A percentile compares a stretch with the other conserved stretches of the same genome.
Evolutionary conservation across 2,113 vertebrate genomes (phyloP).

Genomic region (Catagonus wagneri): DNA sequence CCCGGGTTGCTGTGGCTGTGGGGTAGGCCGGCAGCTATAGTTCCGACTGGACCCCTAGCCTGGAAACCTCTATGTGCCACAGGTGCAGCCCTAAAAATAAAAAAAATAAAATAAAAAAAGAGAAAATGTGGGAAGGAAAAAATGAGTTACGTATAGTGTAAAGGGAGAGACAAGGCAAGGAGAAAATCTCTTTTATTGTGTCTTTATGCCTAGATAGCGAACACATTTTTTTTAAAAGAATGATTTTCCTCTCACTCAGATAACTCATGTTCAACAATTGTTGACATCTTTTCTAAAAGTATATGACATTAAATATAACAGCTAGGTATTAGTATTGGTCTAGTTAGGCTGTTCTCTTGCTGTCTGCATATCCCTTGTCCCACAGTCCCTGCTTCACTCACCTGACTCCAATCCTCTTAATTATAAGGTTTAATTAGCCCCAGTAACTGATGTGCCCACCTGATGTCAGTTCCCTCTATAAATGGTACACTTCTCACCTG

Average conservation of each 20-base stretch:
- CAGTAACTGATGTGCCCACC: not conserved
- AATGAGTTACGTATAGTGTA: not conserved
- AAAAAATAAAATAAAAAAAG: too few species aligned
- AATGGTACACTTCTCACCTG: too few species aligned
- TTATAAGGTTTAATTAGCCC: not conserved
- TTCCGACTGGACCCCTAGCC: too few species aligned
- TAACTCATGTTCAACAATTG: not conserved
- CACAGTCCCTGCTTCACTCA: not conserved
- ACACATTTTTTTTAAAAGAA: not conserved
- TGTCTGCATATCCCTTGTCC: not conserved
- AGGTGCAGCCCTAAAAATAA: too few species aligned
- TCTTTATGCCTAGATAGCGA: not conserved
- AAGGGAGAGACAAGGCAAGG: not conserved
- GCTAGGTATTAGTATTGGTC: not conserved
- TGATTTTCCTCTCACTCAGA: not conserved
- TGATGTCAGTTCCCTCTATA: too few species aligned
- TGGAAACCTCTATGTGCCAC: too few species aligned
- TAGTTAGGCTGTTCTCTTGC: not conserved
- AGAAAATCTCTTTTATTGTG: not conserved
- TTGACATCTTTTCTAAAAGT: constrained; percentile 22
- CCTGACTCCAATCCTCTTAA: not conserved
- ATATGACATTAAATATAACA: not conserved
- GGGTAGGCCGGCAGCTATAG: too few species aligned
- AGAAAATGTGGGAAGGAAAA: not conserved
- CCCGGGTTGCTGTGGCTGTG: too few species aligned